Base-by-base conservation (phyloP, 2,797 vertebrate genomes). In the Cyprinella venusta region DNA sequence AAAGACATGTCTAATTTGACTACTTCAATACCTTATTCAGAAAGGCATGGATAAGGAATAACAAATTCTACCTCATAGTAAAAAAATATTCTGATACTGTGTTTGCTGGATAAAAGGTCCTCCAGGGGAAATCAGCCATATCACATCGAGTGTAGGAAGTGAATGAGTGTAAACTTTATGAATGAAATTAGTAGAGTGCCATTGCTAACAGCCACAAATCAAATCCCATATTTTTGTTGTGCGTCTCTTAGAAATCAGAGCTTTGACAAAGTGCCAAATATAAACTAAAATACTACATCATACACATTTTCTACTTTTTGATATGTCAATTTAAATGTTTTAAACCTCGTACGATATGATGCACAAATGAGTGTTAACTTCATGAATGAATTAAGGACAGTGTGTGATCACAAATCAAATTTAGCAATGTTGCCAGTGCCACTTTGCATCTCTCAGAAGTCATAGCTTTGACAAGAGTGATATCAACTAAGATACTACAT, bases 401-500 rank as follows among this genome's bases (percentile, higher is more conserved):
- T 9, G 1, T 9, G 1, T 21, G 1, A 56, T 59, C 54, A 59
- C n/a, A 56, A 24, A 59, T 59, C 9, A 24, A 24, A 59, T 12
- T 12, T 5, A 24, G 56, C 56, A 0, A 0, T 5, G 0, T 5
- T 13, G n/a, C 3, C 9, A 2, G 12, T 24, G n/a, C 3, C 9
- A 5, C n/a, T 24, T 10, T 59, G n/a, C 4, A 10, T 24, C 9
- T 59, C 54, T 59, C 56, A 59, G 56, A 33, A 30, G 26, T 30
- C 26, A 30, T 30, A 30, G 26, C 26, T 30, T 30, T 30, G 26
- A 30, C 26, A 30, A 30, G 26, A 30, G 26, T 30, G 26, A 30
- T 30, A 30, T 30, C 26, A 30, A n/a, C n/a, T 30, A 30, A 30
- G 26, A 30, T 30, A 30, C 26, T 30, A 30, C 26, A 30, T 30